phyloP scores from a whole-genome alignment of 2,797 vertebrate genomes.

The Nannoperca obscura region DNA sequence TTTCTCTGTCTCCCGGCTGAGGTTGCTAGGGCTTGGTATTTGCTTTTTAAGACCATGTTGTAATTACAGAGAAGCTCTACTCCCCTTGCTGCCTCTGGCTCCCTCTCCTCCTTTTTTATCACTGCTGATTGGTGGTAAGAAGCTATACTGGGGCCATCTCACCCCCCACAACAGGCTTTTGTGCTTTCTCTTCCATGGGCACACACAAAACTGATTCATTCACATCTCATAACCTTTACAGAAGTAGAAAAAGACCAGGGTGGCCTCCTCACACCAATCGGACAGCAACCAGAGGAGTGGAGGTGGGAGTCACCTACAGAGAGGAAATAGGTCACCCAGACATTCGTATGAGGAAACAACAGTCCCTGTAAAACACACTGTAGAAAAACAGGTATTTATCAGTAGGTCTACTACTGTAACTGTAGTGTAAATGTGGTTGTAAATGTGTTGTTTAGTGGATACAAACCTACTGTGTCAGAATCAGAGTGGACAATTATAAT shows the following conservation, averaged over 20 bases:
- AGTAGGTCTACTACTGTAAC: too few relatives aligned
- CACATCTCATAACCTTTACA: slow-evolving; percentile 71
- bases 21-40: slow-evolving; percentile 92
- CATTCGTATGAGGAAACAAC: background rate
- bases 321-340: slow-evolving; percentile 28
- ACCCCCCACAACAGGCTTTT: slow-evolving; percentile 72
- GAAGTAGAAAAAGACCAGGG: slow-evolving; percentile 35
- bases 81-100: slow-evolving; percentile 79
- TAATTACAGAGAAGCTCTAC: slow-evolving; percentile 89
- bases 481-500: background rate
- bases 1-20: slow-evolving; percentile 76
- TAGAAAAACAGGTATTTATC: background rate
- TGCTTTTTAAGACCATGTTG: slow-evolving; percentile 87
- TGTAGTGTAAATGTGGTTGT: background rate
- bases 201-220: slow-evolving; percentile 70
- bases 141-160: slow-evolving; percentile 73
- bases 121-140: slow-evolving; percentile 82
- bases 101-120: slow-evolving; percentile 73
- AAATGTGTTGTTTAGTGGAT: background rate
- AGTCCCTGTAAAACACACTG: background rate
- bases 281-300: slow-evolving; percentile 20
- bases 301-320: slow-evolving; percentile 41
- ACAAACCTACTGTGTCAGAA: background rate
- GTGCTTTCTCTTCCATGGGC: slow-evolving; percentile 60
- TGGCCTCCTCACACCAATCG: slow-evolving; percentile 37